A percentile compares a stretch with the other conserved stretches of the same genome.
These are phyloP conservation scores for Eulemur macaco DNA, from an alignment of 2,113 vertebrate genomes.

Conservation along the genomic window DNA sequence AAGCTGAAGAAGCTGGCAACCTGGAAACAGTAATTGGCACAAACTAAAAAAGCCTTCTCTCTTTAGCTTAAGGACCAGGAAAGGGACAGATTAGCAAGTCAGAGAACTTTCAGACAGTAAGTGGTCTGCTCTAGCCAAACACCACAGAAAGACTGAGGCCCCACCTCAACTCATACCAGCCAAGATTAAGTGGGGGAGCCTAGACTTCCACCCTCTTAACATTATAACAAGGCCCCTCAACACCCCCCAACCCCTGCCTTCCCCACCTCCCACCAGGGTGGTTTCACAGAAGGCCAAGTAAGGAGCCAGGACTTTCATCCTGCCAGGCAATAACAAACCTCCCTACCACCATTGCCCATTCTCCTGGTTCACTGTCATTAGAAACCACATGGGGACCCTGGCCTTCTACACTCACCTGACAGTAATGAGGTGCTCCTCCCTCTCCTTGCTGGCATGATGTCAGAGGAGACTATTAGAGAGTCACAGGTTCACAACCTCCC, in stretches of 20 bases:
- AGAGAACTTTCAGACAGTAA: not conserved
- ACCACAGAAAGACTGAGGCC: not conserved
- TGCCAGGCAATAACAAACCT: not conserved
- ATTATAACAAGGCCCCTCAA: not conserved
- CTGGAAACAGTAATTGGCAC: not conserved
- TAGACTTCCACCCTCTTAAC: not conserved
- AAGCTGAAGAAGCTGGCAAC: conserved; percentile 19
- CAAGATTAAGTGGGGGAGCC: not conserved
- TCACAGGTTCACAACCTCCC: not conserved
- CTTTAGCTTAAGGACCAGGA: not conserved
- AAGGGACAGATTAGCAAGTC: not conserved
- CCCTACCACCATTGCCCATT: not conserved
- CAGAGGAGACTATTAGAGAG: not conserved
- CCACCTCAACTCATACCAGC: not conserved
- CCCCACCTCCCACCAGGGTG: not conserved
- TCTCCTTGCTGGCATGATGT: not conserved
- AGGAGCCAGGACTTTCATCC: not conserved
- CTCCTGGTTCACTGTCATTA: not conserved
- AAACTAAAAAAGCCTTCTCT: not conserved
- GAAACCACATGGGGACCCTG: not conserved
- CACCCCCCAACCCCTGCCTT: too few relatives aligned
- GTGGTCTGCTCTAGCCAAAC: not conserved
- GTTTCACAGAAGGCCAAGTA: not conserved
- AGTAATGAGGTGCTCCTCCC: not conserved
- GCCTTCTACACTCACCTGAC: not conserved